These are phyloP conservation scores for Meteorus cinctellus DNA, from an alignment of 2,888 invertebrate species.

Conservation along the genomic window DNA sequence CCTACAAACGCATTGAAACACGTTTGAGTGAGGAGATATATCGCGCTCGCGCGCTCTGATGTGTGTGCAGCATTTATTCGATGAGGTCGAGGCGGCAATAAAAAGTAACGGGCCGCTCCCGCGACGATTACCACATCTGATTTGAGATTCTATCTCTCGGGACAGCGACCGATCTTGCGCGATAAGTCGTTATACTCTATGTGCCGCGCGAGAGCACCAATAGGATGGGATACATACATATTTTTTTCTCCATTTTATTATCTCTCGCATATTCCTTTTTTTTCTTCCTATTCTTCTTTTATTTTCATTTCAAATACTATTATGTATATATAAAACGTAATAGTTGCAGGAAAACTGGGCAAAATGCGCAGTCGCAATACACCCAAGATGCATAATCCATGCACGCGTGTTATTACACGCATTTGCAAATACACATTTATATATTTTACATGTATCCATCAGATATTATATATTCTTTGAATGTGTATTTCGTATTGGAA, in stretches of 20 bases:
- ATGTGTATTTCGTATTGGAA: slow-evolving; percentile 17
- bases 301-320: slow-evolving; percentile 8
- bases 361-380: background rate
- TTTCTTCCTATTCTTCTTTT: background rate
- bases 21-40: slow-evolving; percentile 14
- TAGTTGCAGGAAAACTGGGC: background rate
- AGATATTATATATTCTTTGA: background rate
- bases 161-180: slow-evolving; percentile 39
- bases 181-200: slow-evolving; percentile 39
- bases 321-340: slow-evolving; percentile 31
- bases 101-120: slow-evolving; percentile 58
- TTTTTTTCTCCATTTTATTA: slow-evolving; percentile 15
- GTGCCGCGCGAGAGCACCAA: slow-evolving; percentile 26
- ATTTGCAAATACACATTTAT: slow-evolving; percentile 17
- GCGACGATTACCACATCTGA: slow-evolving; percentile 58
- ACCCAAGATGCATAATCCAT: background rate
- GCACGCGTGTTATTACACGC: slow-evolving; percentile 28
- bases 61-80: slow-evolving; percentile 39
- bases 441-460: too few species aligned
- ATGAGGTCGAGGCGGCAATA: slow-evolving; percentile 54
- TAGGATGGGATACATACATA: slow-evolving; percentile 37
- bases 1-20: background rate
- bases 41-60: slow-evolving; percentile 19
- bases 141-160: slow-evolving; percentile 54
- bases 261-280: background rate